These are phyloP conservation scores for Fulmarus glacialis DNA, from an alignment of 2,113 vertebrate genomes.

Conservation along the genomic window DNA sequence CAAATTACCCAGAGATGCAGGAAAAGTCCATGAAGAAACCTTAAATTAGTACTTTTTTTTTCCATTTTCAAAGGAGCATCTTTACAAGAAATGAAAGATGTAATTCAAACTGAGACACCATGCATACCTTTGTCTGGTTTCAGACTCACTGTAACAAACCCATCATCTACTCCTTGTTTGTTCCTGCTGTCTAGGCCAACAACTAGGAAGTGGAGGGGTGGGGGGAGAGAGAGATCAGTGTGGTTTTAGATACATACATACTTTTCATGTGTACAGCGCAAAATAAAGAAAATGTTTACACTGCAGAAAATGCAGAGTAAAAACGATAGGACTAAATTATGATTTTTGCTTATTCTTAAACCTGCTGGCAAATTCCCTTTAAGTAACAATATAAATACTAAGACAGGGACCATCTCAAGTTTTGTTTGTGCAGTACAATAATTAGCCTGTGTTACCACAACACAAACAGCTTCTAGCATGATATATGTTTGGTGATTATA, in stretches of 20 bases:
- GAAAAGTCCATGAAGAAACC: neutral
- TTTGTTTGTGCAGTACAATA: neutral
- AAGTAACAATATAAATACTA: neutral
- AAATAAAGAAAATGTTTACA: neutral
- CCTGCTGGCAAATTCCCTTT: neutral
- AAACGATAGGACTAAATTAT: neutral
- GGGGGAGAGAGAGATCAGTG: neutral
- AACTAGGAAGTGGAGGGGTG: conserved; percentile 40
- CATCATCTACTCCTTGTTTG: conserved; percentile 87
- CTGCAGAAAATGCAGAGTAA: neutral
- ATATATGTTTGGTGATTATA: neutral
- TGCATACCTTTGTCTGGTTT: conserved; percentile 89
- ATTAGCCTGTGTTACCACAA: neutral
- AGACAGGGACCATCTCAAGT: neutral
- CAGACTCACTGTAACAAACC: conserved; percentile 92
- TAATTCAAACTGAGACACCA: neutral
- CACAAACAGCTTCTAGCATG: neutral
- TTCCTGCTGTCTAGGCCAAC: conserved; percentile 84
- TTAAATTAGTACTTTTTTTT: neutral
- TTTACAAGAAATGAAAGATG: neutral
- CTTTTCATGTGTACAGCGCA: neutral
- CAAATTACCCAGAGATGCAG: neutral
- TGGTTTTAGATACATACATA: neutral
- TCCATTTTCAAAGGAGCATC: neutral
- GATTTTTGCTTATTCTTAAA: neutral